Evolutionary conservation across 2,797 vertebrate genomes (phyloP), one percentile per base, ranked within the genome.

Genomic region (Tolypeutes matacus): DNA sequence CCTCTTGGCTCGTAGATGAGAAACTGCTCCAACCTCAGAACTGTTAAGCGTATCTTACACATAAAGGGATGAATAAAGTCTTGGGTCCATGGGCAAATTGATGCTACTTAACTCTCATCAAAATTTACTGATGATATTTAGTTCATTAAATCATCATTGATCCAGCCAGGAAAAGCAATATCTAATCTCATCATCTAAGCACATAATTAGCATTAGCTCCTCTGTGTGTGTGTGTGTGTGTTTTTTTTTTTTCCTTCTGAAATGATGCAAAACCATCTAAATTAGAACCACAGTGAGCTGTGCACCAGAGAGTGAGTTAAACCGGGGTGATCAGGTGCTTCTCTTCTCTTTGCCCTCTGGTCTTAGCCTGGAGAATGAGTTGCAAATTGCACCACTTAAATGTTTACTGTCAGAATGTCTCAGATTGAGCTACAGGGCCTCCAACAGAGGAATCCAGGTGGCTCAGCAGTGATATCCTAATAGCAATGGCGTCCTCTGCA

Each of bases 221-320:
- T 67, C 5, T 83, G 4, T 77, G 51, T 78, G 3, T 91, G 21
- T n/a, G 88, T 90, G 89, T 46, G 20, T 91, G n/a, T n/a, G 1
- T 89, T 80, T 96, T 1, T 96, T 94, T 92, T 87, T 56, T 86
- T 94, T 92, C 95, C 93, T 13, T 96, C 92, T 96, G 76, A 97
- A 97, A 96, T 87, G 83, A 96, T 96, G 94, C 87, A 96, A 96
- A 98, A 5, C 95, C 58, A 7, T 96, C 93, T 65, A 93, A 96
- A 98, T 98, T 97, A 97, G 91, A 96, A 93, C 93, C 42, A 65
- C 89, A 97, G 95, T 93, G 95, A 97, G 73, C 90, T 96, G 77
- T 97, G 95, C 80, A 77, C 96, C 53, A 10, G 88, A 92, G 94
- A 89, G 86, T 96, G 94, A 89, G 86, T 96, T 96, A 94, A 97